These are phyloP conservation scores for Rhinoderma darwinii DNA, from an alignment of 2,113 vertebrate species.

Conservation along the genomic window DNA sequence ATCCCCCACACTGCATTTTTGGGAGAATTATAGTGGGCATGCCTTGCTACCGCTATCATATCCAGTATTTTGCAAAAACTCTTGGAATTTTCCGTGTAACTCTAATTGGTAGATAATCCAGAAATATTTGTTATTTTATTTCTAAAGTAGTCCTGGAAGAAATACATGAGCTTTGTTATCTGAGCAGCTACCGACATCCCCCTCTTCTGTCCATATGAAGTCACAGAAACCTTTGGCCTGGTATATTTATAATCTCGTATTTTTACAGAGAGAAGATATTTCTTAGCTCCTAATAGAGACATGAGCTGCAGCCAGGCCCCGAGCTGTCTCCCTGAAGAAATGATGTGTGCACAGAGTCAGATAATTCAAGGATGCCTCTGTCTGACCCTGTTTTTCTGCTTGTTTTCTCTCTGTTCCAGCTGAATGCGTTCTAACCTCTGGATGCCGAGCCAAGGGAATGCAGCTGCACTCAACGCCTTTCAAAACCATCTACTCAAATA, in stretches of 20 bases:
- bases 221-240: neutral
- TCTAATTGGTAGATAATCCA: too few relatives aligned
- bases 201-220: neutral
- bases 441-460: constrained; percentile 39
- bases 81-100: too few relatives aligned
- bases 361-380: constrained; percentile 33
- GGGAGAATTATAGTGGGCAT: too few relatives aligned
- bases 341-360: constrained; percentile 33
- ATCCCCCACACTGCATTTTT: too few relatives aligned
- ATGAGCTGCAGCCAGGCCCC: constrained; percentile 1
- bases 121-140: too few relatives aligned
- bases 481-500: constrained; percentile 17
- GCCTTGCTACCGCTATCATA: too few relatives aligned
- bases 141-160: too few relatives aligned
- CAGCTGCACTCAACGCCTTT: constrained; percentile 9
- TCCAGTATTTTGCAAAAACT: too few relatives aligned
- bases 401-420: constrained; percentile 46
- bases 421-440: constrained; percentile 49
- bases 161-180: neutral
- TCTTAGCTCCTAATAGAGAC: constrained; percentile 29
- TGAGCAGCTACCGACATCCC: neutral
- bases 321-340: constrained; percentile 38
- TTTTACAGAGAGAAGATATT: neutral
- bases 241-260: neutral
- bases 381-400: constrained; percentile 53